Evolutionary conservation across 2,113 vertebrate species (phyloP), one percentile per base, ranked within the genome.

Genomic region (Camelus dromedarius): DNA sequence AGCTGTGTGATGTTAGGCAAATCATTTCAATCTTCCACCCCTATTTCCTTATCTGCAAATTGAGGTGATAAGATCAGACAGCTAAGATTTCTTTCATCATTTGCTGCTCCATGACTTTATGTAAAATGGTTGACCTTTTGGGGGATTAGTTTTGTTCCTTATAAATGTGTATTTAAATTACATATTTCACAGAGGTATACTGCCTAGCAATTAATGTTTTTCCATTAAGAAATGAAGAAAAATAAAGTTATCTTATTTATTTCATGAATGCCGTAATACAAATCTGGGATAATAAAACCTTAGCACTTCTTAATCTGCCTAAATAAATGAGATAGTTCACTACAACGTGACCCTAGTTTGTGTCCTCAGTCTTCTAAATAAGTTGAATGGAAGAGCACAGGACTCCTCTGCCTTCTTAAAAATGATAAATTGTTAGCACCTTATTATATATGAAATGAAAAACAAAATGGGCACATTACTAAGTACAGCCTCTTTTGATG

Each of bases 41-140:
- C 19, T 91, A 70, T 95, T 95, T 97, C 38, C 38, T 85, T 85
- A 64, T 67, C 66, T 93, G 76, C 24, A 97, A 95, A 89, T 91
- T 85, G 72, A 89, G 72, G 32, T 92, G 72, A 91, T 89, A 64
- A 92, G 72, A 89, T 86, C 72, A 82, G 60, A 81, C 7, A 84
- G 18, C 52, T 60, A 80, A 91, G 72, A 85, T 46, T 89, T 86
- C 35, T 91, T 81, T 95, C 54, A 92, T 83, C 30, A 75, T 70
- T 92, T 46, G 18, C 16, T 66, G 12, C 64, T 76, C 52, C 8
- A 52, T 80, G 76, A 85, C 20, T 81, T 80, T 66, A 91, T 89
- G 28, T 32, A 84, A 97, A 89, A 75, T 84, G 3, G 50, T 80
- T 96, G 64, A 69, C 60, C 32, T 80, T 88, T 91, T 1, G 38